Conservation (phyloP, 2,797 vertebrate species). For the Tauraco hartlaubi region DNA sequence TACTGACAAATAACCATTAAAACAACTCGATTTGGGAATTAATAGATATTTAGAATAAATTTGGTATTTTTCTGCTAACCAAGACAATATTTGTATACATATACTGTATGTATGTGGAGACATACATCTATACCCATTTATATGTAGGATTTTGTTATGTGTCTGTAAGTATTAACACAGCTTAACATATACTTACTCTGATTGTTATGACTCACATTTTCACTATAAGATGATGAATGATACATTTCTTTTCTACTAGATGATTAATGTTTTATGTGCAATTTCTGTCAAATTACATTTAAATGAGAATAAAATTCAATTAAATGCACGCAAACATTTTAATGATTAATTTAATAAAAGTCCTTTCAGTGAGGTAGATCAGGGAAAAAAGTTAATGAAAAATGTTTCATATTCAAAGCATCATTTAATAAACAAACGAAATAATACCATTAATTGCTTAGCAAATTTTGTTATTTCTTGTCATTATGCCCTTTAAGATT, state of each 20-base stretch:
- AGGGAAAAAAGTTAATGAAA: slow-evolving; percentile 8
- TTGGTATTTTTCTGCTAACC: background rate
- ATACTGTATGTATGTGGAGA: background rate
- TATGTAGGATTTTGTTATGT: background rate
- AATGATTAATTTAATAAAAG: slow-evolving; percentile 26
- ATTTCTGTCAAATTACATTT: slow-evolving; percentile 54
- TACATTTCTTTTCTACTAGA: background rate
- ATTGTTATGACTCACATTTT: background rate
- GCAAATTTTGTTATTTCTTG: background rate
- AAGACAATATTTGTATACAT: background rate
- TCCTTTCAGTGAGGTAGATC: background rate
- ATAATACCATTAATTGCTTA: background rate
- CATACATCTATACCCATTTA: background rate
- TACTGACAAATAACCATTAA: background rate
- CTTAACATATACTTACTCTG: background rate
- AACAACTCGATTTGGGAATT: background rate
- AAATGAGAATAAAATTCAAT: slow-evolving; percentile 57
- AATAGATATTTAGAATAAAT: background rate
- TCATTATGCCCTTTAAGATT: background rate
- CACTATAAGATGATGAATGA: background rate
- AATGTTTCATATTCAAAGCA: background rate
- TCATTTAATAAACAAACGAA: slow-evolving; percentile 26
- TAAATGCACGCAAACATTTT: slow-evolving; percentile 30
- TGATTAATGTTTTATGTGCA: slow-evolving; percentile 41
- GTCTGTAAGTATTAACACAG: background rate